These are phyloP conservation scores for Palythoa caribaeorum DNA, from an alignment of 92 coral and sea anemone genomes.

Conservation along the genomic window DNA sequence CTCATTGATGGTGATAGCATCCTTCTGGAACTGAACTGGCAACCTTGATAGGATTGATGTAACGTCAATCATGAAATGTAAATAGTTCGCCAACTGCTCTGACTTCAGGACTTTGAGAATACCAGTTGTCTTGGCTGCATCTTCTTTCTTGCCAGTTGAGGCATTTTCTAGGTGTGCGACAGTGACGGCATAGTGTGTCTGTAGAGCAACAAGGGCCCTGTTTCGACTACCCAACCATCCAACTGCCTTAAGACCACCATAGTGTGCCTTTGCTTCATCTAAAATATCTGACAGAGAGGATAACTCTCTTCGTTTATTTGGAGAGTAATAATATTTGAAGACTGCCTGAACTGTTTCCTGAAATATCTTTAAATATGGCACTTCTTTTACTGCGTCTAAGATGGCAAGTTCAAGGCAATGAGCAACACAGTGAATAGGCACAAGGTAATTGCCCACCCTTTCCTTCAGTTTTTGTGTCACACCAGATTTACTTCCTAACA, in stretches of 20 bases:
- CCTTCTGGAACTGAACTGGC: slow-evolving; percentile 48
- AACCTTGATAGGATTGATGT: slow-evolving; percentile 45
- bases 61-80: slow-evolving; percentile 46
- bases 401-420: slow-evolving; percentile 39
- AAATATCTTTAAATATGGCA: slow-evolving; percentile 23
- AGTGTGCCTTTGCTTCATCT: slow-evolving; percentile 19
- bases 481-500: slow-evolving; percentile 36
- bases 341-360: slow-evolving; percentile 27
- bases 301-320: slow-evolving; percentile 49
- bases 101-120: slow-evolving; percentile 22
- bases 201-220: slow-evolving; percentile 12
- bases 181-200: slow-evolving; percentile 31
- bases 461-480: slow-evolving; percentile 17
- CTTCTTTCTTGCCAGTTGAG: slow-evolving; percentile 4
- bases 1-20: slow-evolving; percentile 34
- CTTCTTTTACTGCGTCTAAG: slow-evolving; percentile 37
- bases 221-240: slow-evolving; percentile 3
- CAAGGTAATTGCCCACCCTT: neutral
- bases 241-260: slow-evolving; percentile 13
- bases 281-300: slow-evolving; percentile 31
- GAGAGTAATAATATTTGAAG: slow-evolving; percentile 53
- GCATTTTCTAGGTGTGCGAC: slow-evolving; percentile 40
- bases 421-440: slow-evolving; percentile 42
- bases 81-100: slow-evolving; percentile 33
- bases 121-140: slow-evolving; percentile 31